These are phyloP conservation scores for Synchiropus splendidus DNA, from an alignment of 2,113 vertebrate genomes.

Conservation along the genomic window DNA sequence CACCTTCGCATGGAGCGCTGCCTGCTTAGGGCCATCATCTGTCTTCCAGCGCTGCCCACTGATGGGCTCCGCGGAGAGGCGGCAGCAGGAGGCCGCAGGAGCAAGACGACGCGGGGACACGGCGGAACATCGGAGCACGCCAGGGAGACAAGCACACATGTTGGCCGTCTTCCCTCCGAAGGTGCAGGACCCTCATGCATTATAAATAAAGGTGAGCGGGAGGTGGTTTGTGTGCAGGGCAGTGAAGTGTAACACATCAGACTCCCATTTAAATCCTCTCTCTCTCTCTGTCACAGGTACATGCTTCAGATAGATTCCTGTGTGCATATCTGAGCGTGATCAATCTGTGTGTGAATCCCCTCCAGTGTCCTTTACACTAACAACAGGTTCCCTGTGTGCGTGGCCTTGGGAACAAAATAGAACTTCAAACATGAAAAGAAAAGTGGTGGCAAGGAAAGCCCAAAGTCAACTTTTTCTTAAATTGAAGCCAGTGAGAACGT, in stretches of 20 bases:
- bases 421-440: no score
- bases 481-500: no score
- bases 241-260: conserved; percentile 30
- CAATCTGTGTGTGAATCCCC: no score
- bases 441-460: no score
- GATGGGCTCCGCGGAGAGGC: conserved; percentile 40
- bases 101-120: no score
- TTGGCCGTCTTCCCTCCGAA: conserved; percentile 3
- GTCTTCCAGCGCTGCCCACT: conserved; percentile 1
- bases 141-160: conserved; percentile 4
- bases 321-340: neutral
- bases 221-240: conserved; percentile 12
- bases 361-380: no score
- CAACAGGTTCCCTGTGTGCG: no score
- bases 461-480: no score
- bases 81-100: conserved; percentile 23
- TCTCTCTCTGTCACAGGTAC: no score
- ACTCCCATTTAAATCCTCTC: conserved; percentile 33
- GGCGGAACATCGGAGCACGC: conserved; percentile 17
- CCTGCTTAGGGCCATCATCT: neutral
- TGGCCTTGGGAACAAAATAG: no score
- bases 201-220: conserved; percentile 32
- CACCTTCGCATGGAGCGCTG: neutral
- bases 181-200: conserved; percentile 20
- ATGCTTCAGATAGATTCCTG: no score